A percentile compares a stretch with the other conserved stretches of the same genome.
Evolutionary conservation across 2,113 vertebrate species (phyloP).

Genomic region (Girardinichthys multiradiatus): DNA sequence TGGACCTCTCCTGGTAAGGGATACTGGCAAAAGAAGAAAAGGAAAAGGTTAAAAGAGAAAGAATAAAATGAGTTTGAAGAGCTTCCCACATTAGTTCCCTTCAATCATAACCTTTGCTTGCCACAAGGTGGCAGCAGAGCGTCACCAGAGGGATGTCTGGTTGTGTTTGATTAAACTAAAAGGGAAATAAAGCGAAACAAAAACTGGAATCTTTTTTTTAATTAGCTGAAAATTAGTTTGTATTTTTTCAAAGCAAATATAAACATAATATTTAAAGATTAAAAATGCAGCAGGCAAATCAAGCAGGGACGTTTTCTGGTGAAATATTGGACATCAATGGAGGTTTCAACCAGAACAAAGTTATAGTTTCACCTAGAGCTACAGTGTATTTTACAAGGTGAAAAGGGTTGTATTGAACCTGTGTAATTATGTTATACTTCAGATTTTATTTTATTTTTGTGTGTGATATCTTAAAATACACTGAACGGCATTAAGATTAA

Average conservation of each 20-base stretch:
- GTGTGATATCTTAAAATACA: background rate
- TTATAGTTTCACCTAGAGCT: background rate
- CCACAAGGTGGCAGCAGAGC: constrained; percentile 51
- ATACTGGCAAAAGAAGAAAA: constrained; percentile 75
- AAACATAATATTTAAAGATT: background rate
- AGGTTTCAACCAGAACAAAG: background rate
- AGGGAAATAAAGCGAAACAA: background rate
- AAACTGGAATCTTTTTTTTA: background rate
- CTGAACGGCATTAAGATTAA: background rate
- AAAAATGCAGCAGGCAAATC: background rate
- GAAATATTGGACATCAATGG: background rate
- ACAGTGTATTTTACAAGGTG: background rate
- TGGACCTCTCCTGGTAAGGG: constrained; percentile 82
- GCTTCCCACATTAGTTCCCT: background rate
- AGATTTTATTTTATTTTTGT: background rate
- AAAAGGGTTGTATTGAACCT: background rate
- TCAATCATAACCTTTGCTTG: background rate
- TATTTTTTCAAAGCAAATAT: background rate
- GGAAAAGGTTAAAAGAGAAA: background rate
- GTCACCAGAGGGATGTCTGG: too few species aligned
- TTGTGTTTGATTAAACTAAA: background rate
- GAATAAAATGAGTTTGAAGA: background rate
- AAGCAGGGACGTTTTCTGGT: background rate
- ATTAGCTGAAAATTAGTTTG: background rate
- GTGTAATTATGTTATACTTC: background rate